phyloP scores from a whole-genome alignment of 2,888 invertebrate species.

The Hyles lineata region DNA sequence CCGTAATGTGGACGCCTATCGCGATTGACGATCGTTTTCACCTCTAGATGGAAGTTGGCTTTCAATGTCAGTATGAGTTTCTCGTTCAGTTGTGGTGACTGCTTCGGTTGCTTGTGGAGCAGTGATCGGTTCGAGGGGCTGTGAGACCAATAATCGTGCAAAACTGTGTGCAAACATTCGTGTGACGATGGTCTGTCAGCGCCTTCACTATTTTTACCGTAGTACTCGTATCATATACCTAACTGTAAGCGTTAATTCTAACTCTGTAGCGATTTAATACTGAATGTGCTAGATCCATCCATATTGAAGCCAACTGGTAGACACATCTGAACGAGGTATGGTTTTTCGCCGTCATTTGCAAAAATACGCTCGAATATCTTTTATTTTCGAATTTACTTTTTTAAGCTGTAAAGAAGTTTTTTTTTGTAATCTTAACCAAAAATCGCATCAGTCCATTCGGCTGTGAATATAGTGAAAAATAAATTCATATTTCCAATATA shows the following conservation, averaged over 20 bases:
- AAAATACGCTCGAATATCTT: background rate
- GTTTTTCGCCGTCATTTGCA: slow-evolving; percentile 39
- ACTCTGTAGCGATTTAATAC: slow-evolving; percentile 71
- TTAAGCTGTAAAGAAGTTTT: slow-evolving; percentile 26
- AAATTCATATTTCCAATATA: slow-evolving; percentile 29
- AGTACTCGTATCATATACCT: slow-evolving; percentile 62
- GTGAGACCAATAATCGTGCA: slow-evolving; percentile 41
- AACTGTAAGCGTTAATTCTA: slow-evolving; percentile 67
- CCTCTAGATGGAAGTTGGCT: slow-evolving; percentile 24
- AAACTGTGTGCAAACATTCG: slow-evolving; percentile 29
- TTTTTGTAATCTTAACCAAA: slow-evolving; percentile 24
- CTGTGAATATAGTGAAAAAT: slow-evolving; percentile 38
- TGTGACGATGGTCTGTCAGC: slow-evolving; percentile 42
- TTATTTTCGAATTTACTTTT: slow-evolving; percentile 33
- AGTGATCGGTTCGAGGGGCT: slow-evolving; percentile 47
- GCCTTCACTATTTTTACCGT: slow-evolving; percentile 58
- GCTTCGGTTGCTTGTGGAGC: slow-evolving; percentile 37
- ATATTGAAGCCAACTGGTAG: slow-evolving; percentile 69
- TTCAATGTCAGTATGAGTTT: slow-evolving; percentile 27
- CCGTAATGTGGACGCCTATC: slow-evolving; percentile 13
- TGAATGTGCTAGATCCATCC: slow-evolving; percentile 78
- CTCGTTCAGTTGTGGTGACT: slow-evolving; percentile 40
- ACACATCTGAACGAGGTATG: slow-evolving; percentile 58
- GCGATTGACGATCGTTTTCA: slow-evolving; percentile 3
- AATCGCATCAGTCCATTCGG: slow-evolving; percentile 27